Evolutionary conservation across 2,797 vertebrate genomes (phyloP).

Genomic region (Falco naumanni): DNA sequence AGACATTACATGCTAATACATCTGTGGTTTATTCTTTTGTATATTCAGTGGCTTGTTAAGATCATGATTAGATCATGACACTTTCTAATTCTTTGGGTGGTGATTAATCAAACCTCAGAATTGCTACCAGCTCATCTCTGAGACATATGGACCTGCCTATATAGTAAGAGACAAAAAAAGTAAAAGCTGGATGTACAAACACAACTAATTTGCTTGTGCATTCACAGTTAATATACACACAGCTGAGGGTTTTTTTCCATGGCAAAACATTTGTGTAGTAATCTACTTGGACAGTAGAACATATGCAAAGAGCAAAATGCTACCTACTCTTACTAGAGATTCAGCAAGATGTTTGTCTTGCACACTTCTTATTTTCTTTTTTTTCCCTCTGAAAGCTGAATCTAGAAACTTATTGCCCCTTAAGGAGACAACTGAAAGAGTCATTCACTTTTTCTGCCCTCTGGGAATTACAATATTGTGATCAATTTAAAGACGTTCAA

Average conservation of each 20-base stretch:
- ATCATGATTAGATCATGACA: not conserved
- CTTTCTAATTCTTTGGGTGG: not conserved
- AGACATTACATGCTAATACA: not conserved
- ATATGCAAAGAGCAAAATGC: not conserved
- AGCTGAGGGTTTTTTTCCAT: not conserved
- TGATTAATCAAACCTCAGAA: not conserved
- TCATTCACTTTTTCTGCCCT: not conserved
- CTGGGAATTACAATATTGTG: not conserved
- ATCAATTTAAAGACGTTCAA: not conserved
- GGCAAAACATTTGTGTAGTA: not conserved
- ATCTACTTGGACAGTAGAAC: not conserved
- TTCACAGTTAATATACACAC: not conserved
- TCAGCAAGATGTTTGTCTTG: not conserved
- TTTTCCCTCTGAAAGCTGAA: not conserved
- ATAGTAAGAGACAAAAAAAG: not conserved
- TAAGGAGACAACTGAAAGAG: not conserved
- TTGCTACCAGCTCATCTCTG: not conserved
- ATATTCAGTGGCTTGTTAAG: not conserved
- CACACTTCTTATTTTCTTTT: not conserved
- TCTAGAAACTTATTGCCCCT: not conserved
- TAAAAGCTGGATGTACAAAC: not conserved
- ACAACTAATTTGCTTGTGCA: not conserved
- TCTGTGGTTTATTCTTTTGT: not conserved
- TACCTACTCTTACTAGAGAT: rapidly evolving
- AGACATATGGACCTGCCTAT: not conserved